phyloP scores from a whole-genome alignment of 1,140 invertebrate species.

The Scylla paramamosain region DNA sequence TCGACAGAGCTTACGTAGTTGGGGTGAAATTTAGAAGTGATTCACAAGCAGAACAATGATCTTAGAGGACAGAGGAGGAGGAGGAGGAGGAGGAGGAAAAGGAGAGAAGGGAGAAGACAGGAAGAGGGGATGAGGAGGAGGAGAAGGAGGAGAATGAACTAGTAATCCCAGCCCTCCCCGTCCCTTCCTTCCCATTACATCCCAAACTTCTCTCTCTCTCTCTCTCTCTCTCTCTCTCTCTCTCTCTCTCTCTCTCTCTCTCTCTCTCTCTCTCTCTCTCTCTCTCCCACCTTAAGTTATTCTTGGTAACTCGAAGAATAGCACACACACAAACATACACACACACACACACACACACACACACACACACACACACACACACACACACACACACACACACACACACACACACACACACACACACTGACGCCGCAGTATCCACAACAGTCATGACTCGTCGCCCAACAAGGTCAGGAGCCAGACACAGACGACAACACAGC shows the following conservation, averaged over 20 bases:
- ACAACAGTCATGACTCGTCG: neutral
- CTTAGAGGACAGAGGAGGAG: neutral
- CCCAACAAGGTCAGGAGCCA: neutral
- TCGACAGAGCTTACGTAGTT: neutral
- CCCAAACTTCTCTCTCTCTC: neutral
- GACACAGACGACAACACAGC: conserved; percentile 8
- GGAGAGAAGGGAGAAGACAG: neutral
- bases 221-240: neutral
- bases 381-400: too few relatives aligned
- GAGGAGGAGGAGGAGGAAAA: neutral
- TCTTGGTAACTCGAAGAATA: neutral
- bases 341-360: conserved; percentile 33
- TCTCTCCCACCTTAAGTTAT: too few relatives aligned
- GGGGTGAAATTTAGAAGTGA: too few relatives aligned
- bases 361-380: conserved; percentile 41
- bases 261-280: neutral
- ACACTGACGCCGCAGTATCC: neutral
- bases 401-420: neutral
- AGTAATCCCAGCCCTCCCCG: neutral
- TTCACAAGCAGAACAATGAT: too few relatives aligned
- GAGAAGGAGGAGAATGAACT: neutral
- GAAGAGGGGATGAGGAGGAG: neutral
- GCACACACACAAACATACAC: neutral
- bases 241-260: neutral
- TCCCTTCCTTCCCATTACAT: neutral